Percentiles rank a stretch among this genome's conserved stretches.
phyloP scores from a whole-genome alignment of 2,888 invertebrate genomes.

The Himalopsyche kuldschensis region DNA sequence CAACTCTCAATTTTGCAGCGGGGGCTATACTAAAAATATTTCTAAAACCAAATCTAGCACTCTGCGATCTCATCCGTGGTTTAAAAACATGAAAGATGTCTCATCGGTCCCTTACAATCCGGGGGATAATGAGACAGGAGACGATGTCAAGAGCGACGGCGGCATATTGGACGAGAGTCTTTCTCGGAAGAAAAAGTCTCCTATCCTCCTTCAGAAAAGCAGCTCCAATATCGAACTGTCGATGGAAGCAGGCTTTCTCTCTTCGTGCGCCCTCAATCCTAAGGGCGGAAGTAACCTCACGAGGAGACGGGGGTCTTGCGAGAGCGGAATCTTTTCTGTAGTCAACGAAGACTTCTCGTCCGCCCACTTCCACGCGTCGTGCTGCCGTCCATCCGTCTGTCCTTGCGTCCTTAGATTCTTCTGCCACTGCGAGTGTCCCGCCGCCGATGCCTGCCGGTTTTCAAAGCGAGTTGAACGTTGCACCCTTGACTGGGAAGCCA shows the following conservation, averaged over 20 bases:
- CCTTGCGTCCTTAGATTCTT: slow-evolving; percentile 55
- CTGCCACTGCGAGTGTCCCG: slow-evolving; percentile 51
- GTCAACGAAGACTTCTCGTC: slow-evolving; percentile 75
- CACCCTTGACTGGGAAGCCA: slow-evolving; percentile 5
- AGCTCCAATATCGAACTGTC: slow-evolving; percentile 42
- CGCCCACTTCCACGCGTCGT: slow-evolving; percentile 46
- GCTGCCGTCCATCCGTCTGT: slow-evolving; percentile 48
- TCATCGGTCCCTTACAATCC: slow-evolving; percentile 38
- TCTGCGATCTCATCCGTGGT: slow-evolving; percentile 63
- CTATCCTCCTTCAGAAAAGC: slow-evolving; percentile 41
- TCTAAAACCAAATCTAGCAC: slow-evolving; percentile 57
- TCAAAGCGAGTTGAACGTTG: slow-evolving; percentile 12
- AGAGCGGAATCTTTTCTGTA: slow-evolving; percentile 87
- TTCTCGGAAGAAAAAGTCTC: slow-evolving; percentile 23
- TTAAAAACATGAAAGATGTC: slow-evolving; percentile 44
- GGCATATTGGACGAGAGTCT: neutral
- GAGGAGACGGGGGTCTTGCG: slow-evolving; percentile 81
- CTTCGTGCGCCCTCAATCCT: slow-evolving; percentile 42
- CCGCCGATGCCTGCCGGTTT: slow-evolving; percentile 37
- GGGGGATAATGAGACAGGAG: slow-evolving; percentile 4
- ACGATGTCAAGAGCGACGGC: slow-evolving; percentile 4
- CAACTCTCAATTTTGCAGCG: neutral
- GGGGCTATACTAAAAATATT: neutral
- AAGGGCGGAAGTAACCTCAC: slow-evolving; percentile 48
- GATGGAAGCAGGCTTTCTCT: slow-evolving; percentile 39